Base-by-base conservation (phyloP, 35 echinoderm and acorn worm genomes). In the Stichopus chloronotus region DNA sequence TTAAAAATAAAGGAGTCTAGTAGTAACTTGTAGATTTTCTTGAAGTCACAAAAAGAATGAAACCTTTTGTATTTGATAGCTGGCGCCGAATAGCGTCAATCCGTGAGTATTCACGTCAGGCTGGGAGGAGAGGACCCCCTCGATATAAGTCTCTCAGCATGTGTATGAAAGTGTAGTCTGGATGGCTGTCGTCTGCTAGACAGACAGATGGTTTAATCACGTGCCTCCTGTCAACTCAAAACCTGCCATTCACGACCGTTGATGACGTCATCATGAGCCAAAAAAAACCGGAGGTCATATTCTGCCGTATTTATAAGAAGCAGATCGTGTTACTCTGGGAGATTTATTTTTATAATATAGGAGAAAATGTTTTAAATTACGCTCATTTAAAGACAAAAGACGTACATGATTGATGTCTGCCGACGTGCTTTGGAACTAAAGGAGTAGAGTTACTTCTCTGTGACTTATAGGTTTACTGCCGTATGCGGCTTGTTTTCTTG, bases 161-260 rank as follows among this genome's bases (percentile, higher is more conserved):
- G 69, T 74, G 69, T 7, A 74, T 74, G 30, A 74, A 74, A 74
- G 69, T 65, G 61, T 74, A 74, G 69, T 74, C 69, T 74, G 69
- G 69, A 74, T 74, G 69, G 69, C 69, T 74, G 69, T 74, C 69
- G 69, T 74, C 69, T 74, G 69, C 69, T 74, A 74, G 69, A 74
- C 69, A 74, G 22, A 74, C 69, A 74, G 69, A 74, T 74, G 69
- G 69, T n/a, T 7, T 74, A 21, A 74, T 74, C 69, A 74, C 69
- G 69, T 74, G 69, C 19, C 17, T 74, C 7, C 69, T 74, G 69
- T 74, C 69, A 74, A 74, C 19, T 74, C 69, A 20, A n/a, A 74
- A 74, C 17, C 69, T 74, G 69, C 69, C 69, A 74, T 74, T 74
- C 69, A 74, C 17, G 22, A 74, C 22, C 12, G 69, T 74, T 74